phyloP scores from a whole-genome alignment of 2,113 vertebrate genomes.

The Echinops telfairi region DNA sequence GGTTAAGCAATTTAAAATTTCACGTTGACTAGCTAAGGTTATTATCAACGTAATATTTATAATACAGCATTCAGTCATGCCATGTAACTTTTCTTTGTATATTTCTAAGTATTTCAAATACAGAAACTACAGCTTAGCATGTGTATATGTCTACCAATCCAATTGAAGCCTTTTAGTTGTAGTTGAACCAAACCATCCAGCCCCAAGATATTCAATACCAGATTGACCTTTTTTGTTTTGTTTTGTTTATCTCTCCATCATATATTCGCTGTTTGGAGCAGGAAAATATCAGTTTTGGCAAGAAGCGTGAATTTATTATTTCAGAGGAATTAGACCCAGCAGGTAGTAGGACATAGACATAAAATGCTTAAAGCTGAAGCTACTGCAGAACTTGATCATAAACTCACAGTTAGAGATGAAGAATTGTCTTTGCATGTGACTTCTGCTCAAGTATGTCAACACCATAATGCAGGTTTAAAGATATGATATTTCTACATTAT shows the following conservation, averaged over 20 bases:
- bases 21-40: background rate
- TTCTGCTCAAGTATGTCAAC: background rate
- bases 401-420: background rate
- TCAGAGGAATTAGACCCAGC: background rate
- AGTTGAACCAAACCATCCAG: background rate
- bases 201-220: conserved; percentile 9
- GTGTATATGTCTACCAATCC: background rate
- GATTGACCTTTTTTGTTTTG: conserved; percentile 6
- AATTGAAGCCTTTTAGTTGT: background rate
- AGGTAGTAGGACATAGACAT: background rate
- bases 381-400: background rate
- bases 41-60: background rate
- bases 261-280: background rate
- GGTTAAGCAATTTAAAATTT: background rate
- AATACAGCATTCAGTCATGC: background rate
- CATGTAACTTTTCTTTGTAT: background rate
- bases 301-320: conserved; percentile 56
- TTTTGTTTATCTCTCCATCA: background rate
- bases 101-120: conserved; percentile 1
- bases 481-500: no score
- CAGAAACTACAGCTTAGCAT: background rate
- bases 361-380: conserved; percentile 17
- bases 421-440: background rate
- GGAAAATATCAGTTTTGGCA: conserved; percentile 10
- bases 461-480: background rate